Conservation (phyloP, 2,113 vertebrate species). For the Trematocara variabile region DNA sequence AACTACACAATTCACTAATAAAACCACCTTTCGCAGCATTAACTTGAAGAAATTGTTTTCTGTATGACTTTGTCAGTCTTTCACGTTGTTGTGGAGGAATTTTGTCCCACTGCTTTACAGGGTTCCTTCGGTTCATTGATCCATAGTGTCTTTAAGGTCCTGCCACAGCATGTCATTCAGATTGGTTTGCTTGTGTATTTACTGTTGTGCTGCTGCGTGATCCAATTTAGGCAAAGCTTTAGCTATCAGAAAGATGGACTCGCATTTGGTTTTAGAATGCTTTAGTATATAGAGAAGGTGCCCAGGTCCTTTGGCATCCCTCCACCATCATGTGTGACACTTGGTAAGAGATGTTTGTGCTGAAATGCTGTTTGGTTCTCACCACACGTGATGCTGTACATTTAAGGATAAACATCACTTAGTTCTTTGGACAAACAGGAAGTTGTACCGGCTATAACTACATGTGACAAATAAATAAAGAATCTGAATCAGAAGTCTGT, state of each 20-base stretch:
- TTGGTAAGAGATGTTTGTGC: not conserved
- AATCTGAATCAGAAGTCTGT: too few species aligned
- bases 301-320: not conserved
- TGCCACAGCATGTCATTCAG: not conserved
- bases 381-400: rapidly evolving
- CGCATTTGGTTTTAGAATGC: not conserved
- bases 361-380: not conserved
- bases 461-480: too few species aligned
- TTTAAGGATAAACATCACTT: not conserved
- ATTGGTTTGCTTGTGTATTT: not conserved
- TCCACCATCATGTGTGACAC: rapidly evolving
- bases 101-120: rapidly evolving
- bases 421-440: not conserved
- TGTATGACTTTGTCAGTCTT: not conserved
- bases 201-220: not conserved
- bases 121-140: not conserved
- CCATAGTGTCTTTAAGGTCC: not conserved
- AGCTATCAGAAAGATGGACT: not conserved
- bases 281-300: not conserved
- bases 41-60: not conserved
- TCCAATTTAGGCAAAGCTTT: not conserved
- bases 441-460: too few species aligned
- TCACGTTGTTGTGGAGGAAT: not conserved
- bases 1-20: rapidly evolving
- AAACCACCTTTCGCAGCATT: not conserved